Conservation (phyloP, 1,140 invertebrate genomes). For the Drosophila kepulauana region DNA sequence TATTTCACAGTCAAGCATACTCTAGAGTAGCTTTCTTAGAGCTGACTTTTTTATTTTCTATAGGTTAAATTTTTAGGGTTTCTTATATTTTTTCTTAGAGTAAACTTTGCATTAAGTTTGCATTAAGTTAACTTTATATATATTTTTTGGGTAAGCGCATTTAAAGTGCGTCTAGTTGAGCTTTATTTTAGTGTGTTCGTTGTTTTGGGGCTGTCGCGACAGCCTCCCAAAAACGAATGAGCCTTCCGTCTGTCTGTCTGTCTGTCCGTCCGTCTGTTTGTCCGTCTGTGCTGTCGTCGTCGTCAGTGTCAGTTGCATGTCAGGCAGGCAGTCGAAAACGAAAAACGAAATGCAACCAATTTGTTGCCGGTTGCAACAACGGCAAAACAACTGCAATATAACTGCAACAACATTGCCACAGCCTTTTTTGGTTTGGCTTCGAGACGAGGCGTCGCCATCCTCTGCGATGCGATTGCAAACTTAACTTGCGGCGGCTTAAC, state of each 20-base stretch:
- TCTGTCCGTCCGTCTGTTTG: background rate
- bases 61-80: too few relatives aligned
- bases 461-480: conserved; percentile 9
- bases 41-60: too few relatives aligned
- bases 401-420: conserved; percentile 53
- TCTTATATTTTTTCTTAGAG: too few relatives aligned
- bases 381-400: background rate
- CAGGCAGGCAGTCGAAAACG: conserved; percentile 57
- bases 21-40: too few relatives aligned
- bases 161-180: background rate
- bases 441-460: conserved; percentile 66
- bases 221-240: conserved; percentile 55
- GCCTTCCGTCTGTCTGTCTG: conserved; percentile 23
- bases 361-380: conserved; percentile 64
- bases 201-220: conserved; percentile 44
- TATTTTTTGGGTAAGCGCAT: background rate
- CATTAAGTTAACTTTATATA: too few relatives aligned
- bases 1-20: too few relatives aligned
- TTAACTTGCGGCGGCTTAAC: conserved; percentile 2
- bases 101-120: too few relatives aligned
- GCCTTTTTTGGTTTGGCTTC: conserved; percentile 65
- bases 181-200: conserved; percentile 9
- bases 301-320: conserved; percentile 76
- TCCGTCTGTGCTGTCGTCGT: conserved; percentile 30
- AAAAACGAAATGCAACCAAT: conserved; percentile 81